These are phyloP conservation scores for Haliclystus octoradiatus DNA, from an alignment of 30 jellyfish, hydroid and myxozoan species.

Conservation along the genomic window DNA sequence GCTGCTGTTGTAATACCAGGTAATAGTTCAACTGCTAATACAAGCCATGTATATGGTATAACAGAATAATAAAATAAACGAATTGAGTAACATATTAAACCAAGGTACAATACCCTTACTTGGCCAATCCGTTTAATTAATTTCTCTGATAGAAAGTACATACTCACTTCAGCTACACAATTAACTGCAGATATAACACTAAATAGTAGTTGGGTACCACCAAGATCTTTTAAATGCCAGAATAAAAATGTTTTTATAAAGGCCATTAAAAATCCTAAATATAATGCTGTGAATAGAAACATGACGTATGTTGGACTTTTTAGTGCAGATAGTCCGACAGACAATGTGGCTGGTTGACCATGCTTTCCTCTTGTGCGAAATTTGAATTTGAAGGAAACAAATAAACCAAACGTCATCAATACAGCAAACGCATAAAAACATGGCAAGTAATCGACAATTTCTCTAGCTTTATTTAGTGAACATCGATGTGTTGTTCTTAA, in stretches of 20 bases:
- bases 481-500: conserved; percentile 94
- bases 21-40: conserved; percentile 82
- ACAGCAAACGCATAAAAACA: conserved; percentile 95
- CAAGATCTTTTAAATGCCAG: conserved; percentile 98
- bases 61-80: conserved; percentile 92
- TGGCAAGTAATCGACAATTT: conserved; percentile 92
- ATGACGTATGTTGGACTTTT: conserved; percentile 83
- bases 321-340: conserved; percentile 85
- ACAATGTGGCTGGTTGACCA: conserved; percentile 56
- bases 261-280: conserved; percentile 94
- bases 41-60: conserved; percentile 97
- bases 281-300: conserved; percentile 91
- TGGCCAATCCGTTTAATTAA: conserved; percentile 83
- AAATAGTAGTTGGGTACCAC: conserved; percentile 91
- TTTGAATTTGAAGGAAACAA: conserved; percentile 64
- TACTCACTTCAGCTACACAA: conserved; percentile 97
- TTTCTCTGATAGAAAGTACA: conserved; percentile 90
- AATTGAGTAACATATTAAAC: conserved; percentile 81
- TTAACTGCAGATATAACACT: conserved; percentile 91
- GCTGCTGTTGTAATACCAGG: conserved; percentile 99
- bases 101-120: conserved; percentile 79
- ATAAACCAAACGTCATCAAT: conserved; percentile 75
- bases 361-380: conserved; percentile 61
- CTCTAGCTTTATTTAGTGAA: conserved; percentile 64
- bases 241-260: conserved; percentile 85